Evolutionary conservation across 2,797 vertebrate species (phyloP), one percentile per base, ranked within the genome.

Genomic region (Enteromius radiatus): DNA sequence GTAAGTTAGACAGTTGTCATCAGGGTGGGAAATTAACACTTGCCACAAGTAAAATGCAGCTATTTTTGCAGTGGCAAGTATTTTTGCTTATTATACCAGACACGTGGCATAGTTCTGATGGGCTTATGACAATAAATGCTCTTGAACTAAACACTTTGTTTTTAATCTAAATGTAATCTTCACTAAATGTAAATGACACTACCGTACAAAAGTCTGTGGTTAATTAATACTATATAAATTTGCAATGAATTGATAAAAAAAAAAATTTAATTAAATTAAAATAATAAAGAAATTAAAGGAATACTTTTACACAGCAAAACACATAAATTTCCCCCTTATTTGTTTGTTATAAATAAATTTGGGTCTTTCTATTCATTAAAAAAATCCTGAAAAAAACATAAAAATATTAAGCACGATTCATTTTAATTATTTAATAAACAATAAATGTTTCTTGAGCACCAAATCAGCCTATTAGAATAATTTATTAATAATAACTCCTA

Each of bases 1-100:
- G 52, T 43, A 70, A 70, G 70, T 19, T 59, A 28, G 52, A 69
- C 26, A 19, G 54, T 33, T 43, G 36, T 45, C 67, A 71, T 71
- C 4, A n/a, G 23, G 47, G 31, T 21, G 19, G 47, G 70, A 33
- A 52, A 71, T 49, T 45, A 45, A 26, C 56, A 41, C 41, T 69
- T 15, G 38, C 38, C 38, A 43, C n/a, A 5, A 43, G 23, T 41
- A 7, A 70, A 70, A 43, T 45, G 67, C 0, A 23, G 23, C 38
- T 69, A 61, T 61, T 61, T 61, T 28, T 61, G 59, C 26, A 43
- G 14, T 45, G 23, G 23, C 1, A 2, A 28, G 3, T 52, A 33
- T 33, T 52, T 73, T 21, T 12, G 45, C 45, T 31, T 33, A 73
- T 71, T 49, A 47, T 33, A 33, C 69, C 69, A 73, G 26, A 19